Percentiles rank a stretch among this genome's conserved stretches.
Evolutionary conservation across 2,797 vertebrate genomes (phyloP).

Genomic region (Poeciliopsis infans): DNA sequence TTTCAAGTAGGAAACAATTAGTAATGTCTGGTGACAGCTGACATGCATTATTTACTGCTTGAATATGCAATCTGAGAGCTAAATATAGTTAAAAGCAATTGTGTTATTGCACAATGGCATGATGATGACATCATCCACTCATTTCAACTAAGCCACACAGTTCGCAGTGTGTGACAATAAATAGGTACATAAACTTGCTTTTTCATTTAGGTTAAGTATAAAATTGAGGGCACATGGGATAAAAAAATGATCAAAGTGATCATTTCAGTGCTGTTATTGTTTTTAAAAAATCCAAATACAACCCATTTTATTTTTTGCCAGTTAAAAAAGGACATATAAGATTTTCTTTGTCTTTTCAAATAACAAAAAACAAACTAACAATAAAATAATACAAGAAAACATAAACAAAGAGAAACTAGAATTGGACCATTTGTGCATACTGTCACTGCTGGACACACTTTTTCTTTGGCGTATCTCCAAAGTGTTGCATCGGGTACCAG

Average conservation of each 20-base stretch:
- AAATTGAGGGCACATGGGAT: not conserved
- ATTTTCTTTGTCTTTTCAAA: not conserved
- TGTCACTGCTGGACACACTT: not conserved
- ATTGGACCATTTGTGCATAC: not conserved
- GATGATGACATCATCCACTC: not conserved
- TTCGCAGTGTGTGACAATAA: not conserved
- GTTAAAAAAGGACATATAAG: not conserved
- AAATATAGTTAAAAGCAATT: slow-evolving; percentile 8
- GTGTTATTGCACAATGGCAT: not conserved
- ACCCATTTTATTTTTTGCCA: not conserved
- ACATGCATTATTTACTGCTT: not conserved
- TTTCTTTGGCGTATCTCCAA: not conserved
- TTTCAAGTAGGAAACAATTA: slow-evolving; percentile 2
- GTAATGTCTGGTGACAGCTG: not conserved
- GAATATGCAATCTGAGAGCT: not conserved
- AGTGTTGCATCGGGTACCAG: not conserved
- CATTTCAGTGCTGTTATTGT: not conserved
- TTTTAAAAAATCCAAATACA: not conserved
- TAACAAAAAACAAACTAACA: not conserved
- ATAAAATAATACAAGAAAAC: not conserved
- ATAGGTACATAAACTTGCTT: not conserved
- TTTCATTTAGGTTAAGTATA: not conserved
- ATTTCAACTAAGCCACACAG: not conserved
- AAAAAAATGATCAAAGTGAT: not conserved
- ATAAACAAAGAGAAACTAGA: not conserved